Evolutionary conservation across 2,888 invertebrate genomes (phyloP).

Genomic region (Exocentrus adspersus): DNA sequence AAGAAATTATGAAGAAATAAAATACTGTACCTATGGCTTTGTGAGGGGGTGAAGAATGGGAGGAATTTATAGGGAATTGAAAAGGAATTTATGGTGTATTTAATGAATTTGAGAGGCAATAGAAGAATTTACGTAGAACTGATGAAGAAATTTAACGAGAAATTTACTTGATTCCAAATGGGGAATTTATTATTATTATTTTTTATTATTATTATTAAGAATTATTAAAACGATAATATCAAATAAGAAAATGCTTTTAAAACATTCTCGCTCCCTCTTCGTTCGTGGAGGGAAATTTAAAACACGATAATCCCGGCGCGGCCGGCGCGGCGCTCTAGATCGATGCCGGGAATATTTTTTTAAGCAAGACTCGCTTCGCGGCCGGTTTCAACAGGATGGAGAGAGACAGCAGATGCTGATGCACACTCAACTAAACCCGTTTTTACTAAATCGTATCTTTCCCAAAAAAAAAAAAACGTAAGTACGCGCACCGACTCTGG

Average conservation of each 20-base stretch:
- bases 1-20: too few species aligned
- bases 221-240: neutral
- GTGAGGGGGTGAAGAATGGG: neutral
- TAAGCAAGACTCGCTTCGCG: slow-evolving; percentile 13
- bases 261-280: neutral
- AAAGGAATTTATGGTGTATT: too few species aligned
- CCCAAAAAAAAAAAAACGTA: slow-evolving; percentile 4
- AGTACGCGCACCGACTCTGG: too few species aligned
- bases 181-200: too few species aligned
- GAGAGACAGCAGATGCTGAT: slow-evolving; percentile 28
- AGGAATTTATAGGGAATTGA: too few species aligned
- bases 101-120: too few species aligned
- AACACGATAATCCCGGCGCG: neutral
- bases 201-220: too few species aligned
- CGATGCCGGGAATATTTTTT: slow-evolving; percentile 17
- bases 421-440: slow-evolving; percentile 23
- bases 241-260: neutral
- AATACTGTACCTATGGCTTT: too few species aligned
- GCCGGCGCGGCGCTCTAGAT: slow-evolving; percentile 13
- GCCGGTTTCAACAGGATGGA: slow-evolving; percentile 31
- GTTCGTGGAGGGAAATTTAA: slow-evolving; percentile 26
- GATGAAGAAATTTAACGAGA: too few species aligned
- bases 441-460: slow-evolving; percentile 21
- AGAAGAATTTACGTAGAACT: too few species aligned
- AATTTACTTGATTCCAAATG: too few species aligned